Base-by-base conservation (phyloP, 2,797 vertebrate species). In the Brachymystax lenok region DNA sequence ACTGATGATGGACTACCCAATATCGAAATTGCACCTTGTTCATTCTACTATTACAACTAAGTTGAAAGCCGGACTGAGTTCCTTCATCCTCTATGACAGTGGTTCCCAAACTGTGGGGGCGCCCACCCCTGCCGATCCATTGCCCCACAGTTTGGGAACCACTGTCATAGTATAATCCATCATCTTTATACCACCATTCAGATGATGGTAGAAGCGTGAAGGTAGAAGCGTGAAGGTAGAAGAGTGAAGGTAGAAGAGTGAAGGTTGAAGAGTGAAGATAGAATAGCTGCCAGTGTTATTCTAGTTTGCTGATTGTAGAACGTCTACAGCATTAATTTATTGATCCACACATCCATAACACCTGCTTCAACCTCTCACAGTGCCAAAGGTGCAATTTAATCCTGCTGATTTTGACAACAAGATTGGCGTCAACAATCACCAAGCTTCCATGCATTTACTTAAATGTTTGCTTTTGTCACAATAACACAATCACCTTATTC, bases 301-400 rank as follows among this genome's bases (percentile, higher is more conserved):
- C 35, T 40, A 40, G 7, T 40, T 40, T 40, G 35, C 35, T 40
- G 35, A 40, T 40, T 7, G 2, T 85, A 86, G 90, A 84, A 85
- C 89, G 91, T 92, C 88, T 89, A 89, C 90, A 87, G 86, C 86
- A 92, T 92, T 87, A 90, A 93, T 92, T 86, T 77, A 92, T 93
- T 86, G 91, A 93, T 87, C 90, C 80, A 76, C 75, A 59, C 85
- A 88, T 88, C 88, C 87, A 88, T 90, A 91, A 46, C 40, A 46
- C 8, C 40, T 46, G 40, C 40, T 46, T 46, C 40, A 93, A 92
- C 85, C 90, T 83, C 59, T 79, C 85, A 79, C 73, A 14, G 87
- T 89, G 87, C 87, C 83, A 88, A 90, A 90, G 89, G 90, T 92
- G 88, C 40, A 91, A 88, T 90, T 80, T 85, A 77, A 85, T 85